phyloP scores from a whole-genome alignment of 2,797 vertebrate genomes.

The Rhabdomys pumilio region DNA sequence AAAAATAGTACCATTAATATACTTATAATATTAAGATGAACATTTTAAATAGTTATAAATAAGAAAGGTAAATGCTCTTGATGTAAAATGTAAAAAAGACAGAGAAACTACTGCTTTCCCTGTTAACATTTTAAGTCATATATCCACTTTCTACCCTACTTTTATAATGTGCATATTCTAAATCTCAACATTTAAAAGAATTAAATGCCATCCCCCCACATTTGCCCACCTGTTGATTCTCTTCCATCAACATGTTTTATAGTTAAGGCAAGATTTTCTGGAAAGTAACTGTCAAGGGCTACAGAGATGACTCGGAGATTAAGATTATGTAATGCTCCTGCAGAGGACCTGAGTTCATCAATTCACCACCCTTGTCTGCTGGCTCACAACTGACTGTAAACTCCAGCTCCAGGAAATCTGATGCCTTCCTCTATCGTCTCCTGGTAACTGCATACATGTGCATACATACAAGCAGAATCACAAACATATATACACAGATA shows the following conservation, averaged over 20 bases:
- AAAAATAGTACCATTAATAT: not conserved
- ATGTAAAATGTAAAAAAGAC: not conserved
- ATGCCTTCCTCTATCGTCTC: not conserved
- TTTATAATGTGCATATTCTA: not conserved
- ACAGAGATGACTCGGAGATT: not conserved
- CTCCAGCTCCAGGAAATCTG: not conserved
- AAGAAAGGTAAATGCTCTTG: not conserved
- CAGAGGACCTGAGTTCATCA: not conserved
- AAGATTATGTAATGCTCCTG: not conserved
- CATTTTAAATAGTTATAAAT: not conserved
- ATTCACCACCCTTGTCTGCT: not conserved
- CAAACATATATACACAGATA: not conserved
- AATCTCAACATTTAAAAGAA: constrained; percentile 29
- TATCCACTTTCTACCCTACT: not conserved
- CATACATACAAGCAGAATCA: not conserved
- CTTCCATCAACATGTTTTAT: not conserved
- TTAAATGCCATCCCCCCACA: not conserved
- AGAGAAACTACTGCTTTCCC: not conserved
- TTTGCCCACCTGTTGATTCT: not conserved
- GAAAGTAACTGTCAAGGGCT: not conserved
- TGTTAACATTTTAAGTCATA: not conserved
- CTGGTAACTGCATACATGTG: not conserved
- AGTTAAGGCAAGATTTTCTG: not conserved
- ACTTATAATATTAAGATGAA: not conserved
- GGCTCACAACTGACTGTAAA: not conserved